Evolutionary conservation across 1,140 invertebrate genomes (phyloP), one percentile per base, ranked within the genome.

Genomic region (Solenopsis invicta): DNA sequence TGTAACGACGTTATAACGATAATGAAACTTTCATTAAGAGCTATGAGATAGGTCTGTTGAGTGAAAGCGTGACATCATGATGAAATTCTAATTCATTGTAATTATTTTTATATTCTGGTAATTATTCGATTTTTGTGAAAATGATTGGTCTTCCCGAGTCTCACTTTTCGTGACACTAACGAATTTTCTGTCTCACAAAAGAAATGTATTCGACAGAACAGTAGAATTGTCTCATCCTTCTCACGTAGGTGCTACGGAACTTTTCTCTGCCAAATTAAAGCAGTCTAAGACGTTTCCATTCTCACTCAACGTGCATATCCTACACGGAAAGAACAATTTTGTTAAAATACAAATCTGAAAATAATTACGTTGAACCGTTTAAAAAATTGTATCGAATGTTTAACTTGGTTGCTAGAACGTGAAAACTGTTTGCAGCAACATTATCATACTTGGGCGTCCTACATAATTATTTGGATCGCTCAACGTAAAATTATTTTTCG

Each of bases 181-280:
- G 52, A 74, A 37, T 12, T 54, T 18, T 74, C 18, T 74, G 12
- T 54, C 29, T 34, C 50, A 37, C 50, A 13, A 37, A 74, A 74
- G 69, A 72, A 50, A 52, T 21, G 18, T 37, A 72, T 29, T 12
- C 21, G 21, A 16, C 21, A n/a, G 24, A 18, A 48, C 4, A 29
- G 24, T n/a, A 76, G 34, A 78, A 78, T 50, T 34, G 72, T 24
- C n/a, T 12, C 10, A 37, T 59, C 6, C 18, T 29, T 56, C 5
- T 37, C 45, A 66, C 21, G 24, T 8, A 34, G n/a, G 24, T 41
- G 37, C 1, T 76, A 64, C 16, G 41, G 21, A 76, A 75, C 6
- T 78, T 50, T 77, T 45, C 21, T 45, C 59, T 34, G 24, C 29
- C 16, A 78, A 78, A 66, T 66, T 4, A 78, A 64, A 78, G 59